phyloP scores from a whole-genome alignment of 1,140 invertebrate species.

The Dolichoris vasculosae region DNA sequence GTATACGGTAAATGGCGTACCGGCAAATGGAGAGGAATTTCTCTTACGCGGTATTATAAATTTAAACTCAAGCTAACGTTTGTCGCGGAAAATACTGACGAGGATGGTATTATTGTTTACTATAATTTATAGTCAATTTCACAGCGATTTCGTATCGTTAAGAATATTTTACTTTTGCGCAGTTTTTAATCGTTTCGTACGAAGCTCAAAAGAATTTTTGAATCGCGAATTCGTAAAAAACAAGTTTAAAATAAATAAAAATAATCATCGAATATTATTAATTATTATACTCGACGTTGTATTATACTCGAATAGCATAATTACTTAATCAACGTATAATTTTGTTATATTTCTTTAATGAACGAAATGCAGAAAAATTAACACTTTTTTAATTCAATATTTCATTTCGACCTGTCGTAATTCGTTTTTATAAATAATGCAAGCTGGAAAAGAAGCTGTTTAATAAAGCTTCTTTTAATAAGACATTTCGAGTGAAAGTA shows the following conservation, averaged over 20 bases:
- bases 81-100: neutral
- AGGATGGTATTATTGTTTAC: neutral
- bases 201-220: neutral
- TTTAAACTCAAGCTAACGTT: neutral
- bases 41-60: neutral
- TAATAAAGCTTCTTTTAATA: slow-evolving; percentile 35
- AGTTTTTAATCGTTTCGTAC: too few species aligned
- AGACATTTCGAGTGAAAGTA: slow-evolving; percentile 24
- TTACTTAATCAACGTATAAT: too few species aligned
- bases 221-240: too few species aligned
- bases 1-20: neutral
- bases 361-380: neutral
- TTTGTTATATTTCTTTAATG: neutral
- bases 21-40: neutral
- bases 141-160: neutral
- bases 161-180: neutral
- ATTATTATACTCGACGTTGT: too few species aligned
- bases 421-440: neutral
- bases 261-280: too few species aligned
- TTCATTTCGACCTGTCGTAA: neutral
- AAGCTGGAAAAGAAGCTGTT: neutral
- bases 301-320: too few species aligned
- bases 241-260: too few species aligned
- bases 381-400: neutral
- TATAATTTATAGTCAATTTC: neutral